Evolutionary conservation across 2,888 invertebrate genomes (phyloP), one percentile per base, ranked within the genome.

Genomic region (Leptinotarsa tumamoca): DNA sequence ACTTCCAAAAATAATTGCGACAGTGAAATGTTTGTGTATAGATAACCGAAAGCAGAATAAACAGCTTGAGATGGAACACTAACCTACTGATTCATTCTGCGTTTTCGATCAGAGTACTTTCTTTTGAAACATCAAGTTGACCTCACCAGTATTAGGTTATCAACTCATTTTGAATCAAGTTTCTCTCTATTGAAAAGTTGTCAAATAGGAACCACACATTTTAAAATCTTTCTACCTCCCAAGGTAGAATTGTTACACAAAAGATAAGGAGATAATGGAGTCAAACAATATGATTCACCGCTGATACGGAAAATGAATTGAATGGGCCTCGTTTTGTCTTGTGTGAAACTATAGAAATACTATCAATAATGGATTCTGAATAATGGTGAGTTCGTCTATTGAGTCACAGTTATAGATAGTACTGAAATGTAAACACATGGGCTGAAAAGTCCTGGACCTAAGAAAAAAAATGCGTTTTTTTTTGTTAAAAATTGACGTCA

Each of bases 271-370:
- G 17, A 63, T 33, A 63, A 63, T 63, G 63, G 5, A 63, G 33
- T 63, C 27, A 63, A 43, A 63, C 63, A 43, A 52, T 14, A 27
- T 63, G 63, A 63, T n/a, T 63, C 63, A 63, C 17, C 17, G 33
- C n/a, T 27, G 63, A 63, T 63, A 43, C n/a, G 33, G 4, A 14
- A 14, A 58, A 14, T 58, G 23, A 58, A 23, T 58, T 23, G 58
- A 14, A 58, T 23, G 27, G 1, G 43, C 43, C 7, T 43, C n/a
- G n/a, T 17, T 52, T 52, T 52, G 52, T 52, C 52, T 0, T 52
- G 15, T 52, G 52, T 52, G 2, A 52, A 52, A 52, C 15, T 52
- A 52, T 52, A 5, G 52, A 52, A 52, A 15, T 15, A 52, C 4
- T 15, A 17, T 14, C n/a, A 3, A 15, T 17, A 21, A 21, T 58